phyloP scores from a whole-genome alignment of 1,140 invertebrate genomes.

The Cherax quadricarinatus region DNA sequence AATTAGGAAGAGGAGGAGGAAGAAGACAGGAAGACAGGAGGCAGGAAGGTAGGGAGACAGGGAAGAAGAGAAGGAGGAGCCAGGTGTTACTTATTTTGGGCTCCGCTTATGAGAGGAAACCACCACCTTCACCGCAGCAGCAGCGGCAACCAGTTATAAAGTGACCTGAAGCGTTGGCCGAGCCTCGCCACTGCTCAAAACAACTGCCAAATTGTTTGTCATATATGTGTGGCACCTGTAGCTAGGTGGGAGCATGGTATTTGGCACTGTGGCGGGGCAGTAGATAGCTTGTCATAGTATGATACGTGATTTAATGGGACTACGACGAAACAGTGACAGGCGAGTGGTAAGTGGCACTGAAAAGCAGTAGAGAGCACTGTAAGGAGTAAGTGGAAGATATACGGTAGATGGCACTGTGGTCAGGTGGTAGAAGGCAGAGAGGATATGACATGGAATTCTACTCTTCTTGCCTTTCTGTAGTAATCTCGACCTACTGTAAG shows the following conservation, averaged over 20 bases:
- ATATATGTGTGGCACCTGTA: not conserved
- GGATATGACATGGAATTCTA: not conserved
- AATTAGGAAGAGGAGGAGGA: not conserved
- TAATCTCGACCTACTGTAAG: not conserved
- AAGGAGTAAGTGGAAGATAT: too few relatives aligned
- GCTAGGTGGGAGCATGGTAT: not conserved
- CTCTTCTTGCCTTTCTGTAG: too few relatives aligned
- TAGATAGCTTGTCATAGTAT: not conserved
- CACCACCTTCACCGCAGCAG: conserved; percentile 25
- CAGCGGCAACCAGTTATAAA: conserved; percentile 53
- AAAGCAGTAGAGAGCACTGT: too few relatives aligned
- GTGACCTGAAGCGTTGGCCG: conserved; percentile 35
- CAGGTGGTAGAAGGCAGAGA: not conserved
- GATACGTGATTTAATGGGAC: too few relatives aligned
- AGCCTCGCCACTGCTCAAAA: not conserved
- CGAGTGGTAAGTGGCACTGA: too few relatives aligned
- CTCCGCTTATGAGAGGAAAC: conserved; percentile 53
- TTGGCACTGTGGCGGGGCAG: not conserved
- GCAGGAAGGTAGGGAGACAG: not conserved
- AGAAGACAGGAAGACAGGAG: not conserved
- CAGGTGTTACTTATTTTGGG: conserved; percentile 64
- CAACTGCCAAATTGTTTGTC: conserved; percentile 17
- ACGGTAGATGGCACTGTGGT: not conserved
- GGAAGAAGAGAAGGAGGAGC: conserved; percentile 11
- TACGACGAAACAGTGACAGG: not conserved